phyloP scores from a whole-genome alignment of 2,888 invertebrate species.

The Clusia tigrina region DNA sequence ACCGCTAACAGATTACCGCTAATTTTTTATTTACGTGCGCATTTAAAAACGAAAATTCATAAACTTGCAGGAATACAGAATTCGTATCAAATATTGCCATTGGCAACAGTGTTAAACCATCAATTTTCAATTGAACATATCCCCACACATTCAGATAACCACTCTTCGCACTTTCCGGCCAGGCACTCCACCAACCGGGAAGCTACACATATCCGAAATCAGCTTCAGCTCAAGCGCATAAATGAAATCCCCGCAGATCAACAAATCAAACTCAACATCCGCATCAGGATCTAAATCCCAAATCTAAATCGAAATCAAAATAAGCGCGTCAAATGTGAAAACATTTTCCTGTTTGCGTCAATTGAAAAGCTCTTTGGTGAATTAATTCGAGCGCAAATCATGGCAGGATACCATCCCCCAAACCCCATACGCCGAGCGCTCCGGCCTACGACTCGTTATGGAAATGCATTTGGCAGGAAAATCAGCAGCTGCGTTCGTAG shows the following conservation, averaged over 20 bases:
- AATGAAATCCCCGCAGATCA: slow-evolving; percentile 8
- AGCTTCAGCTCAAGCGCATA: background rate
- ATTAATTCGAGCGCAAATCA: slow-evolving; percentile 1
- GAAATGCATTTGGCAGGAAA: background rate
- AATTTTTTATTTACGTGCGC: slow-evolving; percentile 12
- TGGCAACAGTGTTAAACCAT: background rate
- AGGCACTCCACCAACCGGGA: background rate
- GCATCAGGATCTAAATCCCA: too few relatives aligned
- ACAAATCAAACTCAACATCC: background rate
- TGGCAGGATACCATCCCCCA: background rate
- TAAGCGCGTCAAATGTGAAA: background rate
- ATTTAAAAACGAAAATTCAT: background rate
- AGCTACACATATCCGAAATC: background rate
- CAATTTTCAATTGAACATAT: background rate
- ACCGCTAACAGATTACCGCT: too few relatives aligned
- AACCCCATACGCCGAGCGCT: background rate
- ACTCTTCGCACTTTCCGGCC: background rate
- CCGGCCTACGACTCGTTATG: background rate
- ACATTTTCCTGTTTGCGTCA: background rate
- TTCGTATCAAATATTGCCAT: background rate
- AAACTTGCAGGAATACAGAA: background rate
- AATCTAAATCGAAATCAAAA: too few relatives aligned
- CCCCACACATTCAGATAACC: background rate
- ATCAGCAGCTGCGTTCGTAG: background rate
- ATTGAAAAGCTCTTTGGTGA: slow-evolving; percentile 1